Evolutionary conservation across 2,113 vertebrate genomes (phyloP).

Genomic region (Ictalurus punctatus): DNA sequence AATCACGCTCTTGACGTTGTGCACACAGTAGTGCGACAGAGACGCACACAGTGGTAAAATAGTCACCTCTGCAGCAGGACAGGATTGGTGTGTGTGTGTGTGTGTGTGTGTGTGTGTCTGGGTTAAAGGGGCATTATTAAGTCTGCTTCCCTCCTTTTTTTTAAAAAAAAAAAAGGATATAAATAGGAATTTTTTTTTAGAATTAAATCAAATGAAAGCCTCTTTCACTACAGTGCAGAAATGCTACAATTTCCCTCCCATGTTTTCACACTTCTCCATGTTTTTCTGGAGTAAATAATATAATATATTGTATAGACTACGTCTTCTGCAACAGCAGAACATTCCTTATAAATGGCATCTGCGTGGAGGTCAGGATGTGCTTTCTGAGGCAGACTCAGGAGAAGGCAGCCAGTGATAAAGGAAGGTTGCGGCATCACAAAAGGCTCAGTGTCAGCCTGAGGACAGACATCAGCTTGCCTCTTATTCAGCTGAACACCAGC

Average conservation of each 20-base stretch:
- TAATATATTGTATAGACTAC: neutral
- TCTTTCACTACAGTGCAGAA: constrained; percentile 57
- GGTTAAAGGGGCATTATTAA: constrained; percentile 60
- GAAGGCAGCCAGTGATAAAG: constrained; percentile 33
- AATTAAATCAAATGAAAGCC: constrained; percentile 59
- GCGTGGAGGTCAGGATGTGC: constrained; percentile 17
- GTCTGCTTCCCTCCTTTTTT: constrained; percentile 57
- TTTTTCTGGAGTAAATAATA: neutral
- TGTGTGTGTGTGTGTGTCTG: constrained; percentile 10
- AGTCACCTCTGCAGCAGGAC: constrained; percentile 45
- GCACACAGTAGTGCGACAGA: constrained; percentile 62
- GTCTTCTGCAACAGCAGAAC: neutral
- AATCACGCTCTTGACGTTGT: constrained; percentile 73
- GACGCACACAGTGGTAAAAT: constrained; percentile 51
- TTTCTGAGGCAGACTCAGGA: neutral
- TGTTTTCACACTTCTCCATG: neutral
- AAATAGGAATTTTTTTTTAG: neutral
- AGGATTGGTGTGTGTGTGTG: constrained; percentile 27
- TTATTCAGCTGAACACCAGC: constrained; percentile 48
- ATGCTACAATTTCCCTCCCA: constrained; percentile 14
- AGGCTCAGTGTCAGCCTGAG: constrained; percentile 46
- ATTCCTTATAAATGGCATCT: neutral
- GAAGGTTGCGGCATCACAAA: constrained; percentile 33
- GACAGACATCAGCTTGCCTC: constrained; percentile 48
- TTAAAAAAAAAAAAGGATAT: neutral